These are phyloP conservation scores for Megamerina dolium DNA, from an alignment of 2,888 invertebrate genomes.

Conservation along the genomic window DNA sequence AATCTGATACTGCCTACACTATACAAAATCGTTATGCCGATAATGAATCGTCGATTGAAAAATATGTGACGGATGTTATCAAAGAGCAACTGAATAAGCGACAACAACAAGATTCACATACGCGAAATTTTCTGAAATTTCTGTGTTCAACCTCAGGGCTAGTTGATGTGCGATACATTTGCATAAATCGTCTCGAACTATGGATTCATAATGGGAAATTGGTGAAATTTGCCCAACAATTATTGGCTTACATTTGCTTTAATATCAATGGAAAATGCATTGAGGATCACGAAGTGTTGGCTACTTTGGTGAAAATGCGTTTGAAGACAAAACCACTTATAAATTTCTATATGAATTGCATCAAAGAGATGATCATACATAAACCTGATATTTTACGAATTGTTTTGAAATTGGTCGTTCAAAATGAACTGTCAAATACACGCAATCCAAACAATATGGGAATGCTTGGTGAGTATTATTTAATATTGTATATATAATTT, in stretches of 20 bases:
- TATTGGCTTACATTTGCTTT: constrained; percentile 82
- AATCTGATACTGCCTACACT: constrained; percentile 50
- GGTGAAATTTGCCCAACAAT: constrained; percentile 84
- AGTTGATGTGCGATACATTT: constrained; percentile 58
- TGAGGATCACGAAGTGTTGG: constrained; percentile 70
- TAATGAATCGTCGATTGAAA: constrained; percentile 54
- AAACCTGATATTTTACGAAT: constrained; percentile 79
- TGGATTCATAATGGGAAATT: constrained; percentile 96
- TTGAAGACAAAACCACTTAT: constrained; percentile 90
- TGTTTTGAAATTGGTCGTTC: constrained; percentile 84
- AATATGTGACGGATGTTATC: constrained; percentile 76
- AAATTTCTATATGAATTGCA: constrained; percentile 79
- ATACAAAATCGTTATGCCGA: constrained; percentile 54
- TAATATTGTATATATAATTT: background rate
- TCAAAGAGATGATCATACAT: constrained; percentile 83
- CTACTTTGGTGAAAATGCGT: constrained; percentile 80
- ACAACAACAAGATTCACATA: constrained; percentile 80
- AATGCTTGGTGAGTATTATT: constrained; percentile 55
- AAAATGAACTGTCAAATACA: constrained; percentile 88
- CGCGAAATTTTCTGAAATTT: constrained; percentile 80
- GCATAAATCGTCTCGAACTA: constrained; percentile 65
- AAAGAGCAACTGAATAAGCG: constrained; percentile 81
- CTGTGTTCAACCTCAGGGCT: constrained; percentile 81
- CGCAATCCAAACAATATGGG: constrained; percentile 94
- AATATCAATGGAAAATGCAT: constrained; percentile 72